Base-by-base conservation (phyloP, 2,888 invertebrate genomes). In the Heliconius erato region DNA sequence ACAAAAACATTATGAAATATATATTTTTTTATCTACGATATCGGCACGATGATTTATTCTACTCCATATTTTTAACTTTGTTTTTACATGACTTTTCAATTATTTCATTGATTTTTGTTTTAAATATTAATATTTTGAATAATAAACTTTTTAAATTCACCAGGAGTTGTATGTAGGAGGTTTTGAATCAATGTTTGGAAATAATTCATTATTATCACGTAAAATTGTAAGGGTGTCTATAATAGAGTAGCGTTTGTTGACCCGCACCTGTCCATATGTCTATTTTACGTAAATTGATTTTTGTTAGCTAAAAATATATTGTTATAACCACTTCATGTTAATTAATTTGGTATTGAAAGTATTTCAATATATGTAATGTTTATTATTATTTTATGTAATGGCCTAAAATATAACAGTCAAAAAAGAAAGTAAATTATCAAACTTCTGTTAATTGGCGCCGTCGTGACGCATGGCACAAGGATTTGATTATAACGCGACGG, bases 201-300 rank as follows among this genome's bases (percentile, higher is more conserved):
- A 82, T 67, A 40, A 59, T 68, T 74, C 35, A 67, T 79, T 68
- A 63, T 54, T 74, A 23, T 49, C 49, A 68, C 11, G 35, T 59
- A 28, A 72, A 72, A 40, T 44, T 68, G n/a, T 35, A 67, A 32
- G 79, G 74, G 67, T 82, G 68, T 74, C 65, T 28, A 79, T 28
- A 74, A 54, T 79, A 23, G 82, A 74, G 82, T 79, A 68, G 79
- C 74, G 74, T 68, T 79, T 82, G 69, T 79, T 82, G 79, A 82
- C 82, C 82, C 74, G 32, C 59, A 71, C 59, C 63, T 81, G 81
- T 81, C 81, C 78, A 49, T 54, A 74, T 74, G 67, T 40, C 28
- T 59, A 49, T 54, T 67, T 80, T 76, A 32, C 63, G 35, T 63
- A 76, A 63, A 63, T 76, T 76, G 35, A 76, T 63, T 63, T 63